phyloP scores from a whole-genome alignment of 2,113 vertebrate genomes.

The Silurus meridionalis region DNA sequence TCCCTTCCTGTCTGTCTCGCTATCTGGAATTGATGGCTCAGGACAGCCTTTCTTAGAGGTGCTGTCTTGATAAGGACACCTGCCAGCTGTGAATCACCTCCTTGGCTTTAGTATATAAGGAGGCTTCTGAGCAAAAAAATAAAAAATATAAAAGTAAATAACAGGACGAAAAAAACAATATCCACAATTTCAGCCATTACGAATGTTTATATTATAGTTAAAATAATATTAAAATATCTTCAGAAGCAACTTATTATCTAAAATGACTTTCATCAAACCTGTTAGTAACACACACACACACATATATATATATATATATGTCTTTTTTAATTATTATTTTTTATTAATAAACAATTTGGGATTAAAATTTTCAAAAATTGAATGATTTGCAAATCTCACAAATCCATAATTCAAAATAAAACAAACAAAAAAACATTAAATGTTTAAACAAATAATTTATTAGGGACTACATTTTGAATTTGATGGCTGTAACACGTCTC shows the following conservation, averaged over 20 bases:
- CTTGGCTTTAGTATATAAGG: neutral
- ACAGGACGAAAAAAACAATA: neutral
- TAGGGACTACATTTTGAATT: no score
- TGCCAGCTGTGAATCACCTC: slow-evolving; percentile 28
- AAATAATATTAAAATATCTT: neutral
- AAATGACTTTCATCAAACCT: neutral
- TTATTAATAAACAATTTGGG: no score
- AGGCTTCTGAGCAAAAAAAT: neutral
- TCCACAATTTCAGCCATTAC: neutral
- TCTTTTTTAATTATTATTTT: no score
- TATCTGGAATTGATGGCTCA: slow-evolving; percentile 17
- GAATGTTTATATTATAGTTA: neutral
- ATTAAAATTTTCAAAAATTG: no score
- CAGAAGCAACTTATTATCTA: neutral
- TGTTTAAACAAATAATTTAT: no score
- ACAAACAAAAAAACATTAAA: no score
- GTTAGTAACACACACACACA: no score
- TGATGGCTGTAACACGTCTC: no score
- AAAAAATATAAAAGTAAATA: neutral
- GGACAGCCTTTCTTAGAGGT: slow-evolving; percentile 11
- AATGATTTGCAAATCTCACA: no score
- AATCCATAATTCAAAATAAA: no score
- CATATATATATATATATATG: no score
- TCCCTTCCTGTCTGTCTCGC: neutral
- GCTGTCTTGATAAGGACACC: slow-evolving; percentile 21